Conservation (phyloP, 2,797 vertebrate genomes). For the Forpus xanthops region DNA sequence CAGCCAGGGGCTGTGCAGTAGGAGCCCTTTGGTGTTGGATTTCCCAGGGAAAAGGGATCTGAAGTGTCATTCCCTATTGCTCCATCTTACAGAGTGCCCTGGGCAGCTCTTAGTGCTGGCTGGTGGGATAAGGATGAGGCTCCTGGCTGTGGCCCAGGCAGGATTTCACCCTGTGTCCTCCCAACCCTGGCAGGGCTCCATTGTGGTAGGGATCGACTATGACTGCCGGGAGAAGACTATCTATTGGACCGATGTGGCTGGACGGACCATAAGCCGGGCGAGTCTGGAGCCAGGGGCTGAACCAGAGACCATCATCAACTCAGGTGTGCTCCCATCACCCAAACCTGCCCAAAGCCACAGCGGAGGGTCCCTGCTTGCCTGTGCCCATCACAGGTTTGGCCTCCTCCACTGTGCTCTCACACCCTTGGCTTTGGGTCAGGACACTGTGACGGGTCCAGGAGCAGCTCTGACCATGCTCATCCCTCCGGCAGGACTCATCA, state of each 20-base stretch:
- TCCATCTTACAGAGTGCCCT: rapidly evolving
- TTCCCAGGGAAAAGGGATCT: neutral
- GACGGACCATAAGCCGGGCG: constrained; percentile 87
- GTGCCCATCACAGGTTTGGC: rapidly evolving
- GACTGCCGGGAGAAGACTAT: constrained; percentile 90
- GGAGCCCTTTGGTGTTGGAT: rapidly evolving
- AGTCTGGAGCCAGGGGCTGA: constrained; percentile 85
- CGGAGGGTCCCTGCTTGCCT: rapidly evolving
- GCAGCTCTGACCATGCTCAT: neutral
- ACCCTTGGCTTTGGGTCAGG: neutral
- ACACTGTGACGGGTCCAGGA: rapidly evolving
- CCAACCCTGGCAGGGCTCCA: constrained; percentile 84
- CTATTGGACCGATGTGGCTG: constrained; percentile 95
- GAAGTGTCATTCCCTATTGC: neutral
- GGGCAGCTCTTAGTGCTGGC: rapidly evolving
- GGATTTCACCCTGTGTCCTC: neutral
- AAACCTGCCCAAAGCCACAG: neutral
- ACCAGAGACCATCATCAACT: constrained; percentile 86
- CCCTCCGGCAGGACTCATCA: constrained; percentile 83
- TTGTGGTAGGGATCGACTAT: constrained; percentile 91
- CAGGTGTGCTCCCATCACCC: constrained; percentile 72
- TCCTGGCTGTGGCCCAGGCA: neutral
- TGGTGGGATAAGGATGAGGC: neutral
- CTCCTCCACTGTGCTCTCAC: rapidly evolving
- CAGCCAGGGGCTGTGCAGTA: neutral